These are phyloP conservation scores for Syndactyla subalaris DNA, from an alignment of 2,797 vertebrate species.

Conservation along the genomic window DNA sequence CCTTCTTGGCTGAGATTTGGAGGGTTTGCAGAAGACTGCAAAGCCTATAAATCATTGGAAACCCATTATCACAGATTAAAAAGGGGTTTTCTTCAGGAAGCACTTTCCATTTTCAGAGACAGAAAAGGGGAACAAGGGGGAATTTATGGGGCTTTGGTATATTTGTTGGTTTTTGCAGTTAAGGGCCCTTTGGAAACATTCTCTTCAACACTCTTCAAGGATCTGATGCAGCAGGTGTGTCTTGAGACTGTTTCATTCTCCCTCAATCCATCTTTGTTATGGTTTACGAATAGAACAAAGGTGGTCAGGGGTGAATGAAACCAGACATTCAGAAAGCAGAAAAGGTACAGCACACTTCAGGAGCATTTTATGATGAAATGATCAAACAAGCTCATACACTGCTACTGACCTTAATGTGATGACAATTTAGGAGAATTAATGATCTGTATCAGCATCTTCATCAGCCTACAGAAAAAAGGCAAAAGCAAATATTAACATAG, in stretches of 20 bases:
- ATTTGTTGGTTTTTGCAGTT: background rate
- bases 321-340: background rate
- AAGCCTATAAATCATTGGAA: background rate
- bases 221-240: background rate
- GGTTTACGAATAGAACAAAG: background rate
- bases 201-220: background rate
- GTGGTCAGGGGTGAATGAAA: constrained; percentile 6
- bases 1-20: background rate
- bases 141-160: background rate
- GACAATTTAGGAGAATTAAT: constrained; percentile 42
- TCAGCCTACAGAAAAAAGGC: constrained; percentile 6
- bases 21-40: background rate
- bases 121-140: background rate
- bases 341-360: background rate
- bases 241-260: background rate
- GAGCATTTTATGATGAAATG: background rate
- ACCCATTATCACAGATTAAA: background rate
- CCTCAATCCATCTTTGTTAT: background rate
- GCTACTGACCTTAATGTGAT: constrained; percentile 1
- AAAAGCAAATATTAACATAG: background rate
- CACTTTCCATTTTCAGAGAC: background rate
- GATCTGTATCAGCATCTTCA: constrained; percentile 17
- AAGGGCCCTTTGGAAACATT: background rate
- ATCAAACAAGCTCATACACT: background rate
- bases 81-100: background rate